Conservation (phyloP, 2,113 vertebrate species). For the Dissostichus mawsoni region DNA sequence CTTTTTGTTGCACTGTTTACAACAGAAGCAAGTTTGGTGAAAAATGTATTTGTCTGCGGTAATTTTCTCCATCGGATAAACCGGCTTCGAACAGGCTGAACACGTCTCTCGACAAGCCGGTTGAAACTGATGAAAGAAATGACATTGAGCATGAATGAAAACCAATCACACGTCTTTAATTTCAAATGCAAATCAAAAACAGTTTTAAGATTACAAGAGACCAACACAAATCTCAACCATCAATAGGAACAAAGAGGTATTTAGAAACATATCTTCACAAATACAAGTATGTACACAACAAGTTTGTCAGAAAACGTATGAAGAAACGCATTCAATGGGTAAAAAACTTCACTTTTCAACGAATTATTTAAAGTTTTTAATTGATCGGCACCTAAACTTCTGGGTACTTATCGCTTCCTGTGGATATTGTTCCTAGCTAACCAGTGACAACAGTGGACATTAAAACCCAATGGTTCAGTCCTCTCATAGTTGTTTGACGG, state of each 20-base stretch:
- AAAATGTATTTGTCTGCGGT: conserved; percentile 81
- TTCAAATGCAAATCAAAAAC: conserved; percentile 19
- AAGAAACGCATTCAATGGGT: background rate
- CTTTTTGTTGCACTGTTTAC: conserved; percentile 86
- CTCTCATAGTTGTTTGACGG: conserved; percentile 88
- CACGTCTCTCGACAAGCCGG: conserved; percentile 79
- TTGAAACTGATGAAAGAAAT: conserved; percentile 79
- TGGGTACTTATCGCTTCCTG: conserved; percentile 72
- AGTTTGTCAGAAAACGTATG: background rate
- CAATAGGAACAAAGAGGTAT: background rate
- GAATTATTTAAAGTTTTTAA: conserved; percentile 51
- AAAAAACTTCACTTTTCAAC: background rate
- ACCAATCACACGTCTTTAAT: conserved; percentile 16
- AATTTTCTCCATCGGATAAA: conserved; percentile 85
- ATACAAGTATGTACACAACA: conserved; percentile 22
- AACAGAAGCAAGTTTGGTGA: conserved; percentile 88
- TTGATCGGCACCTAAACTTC: conserved; percentile 75
- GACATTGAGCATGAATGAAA: background rate
- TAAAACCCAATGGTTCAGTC: conserved; percentile 65
- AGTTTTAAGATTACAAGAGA: background rate
- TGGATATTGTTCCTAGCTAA: conserved; percentile 78
- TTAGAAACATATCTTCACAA: background rate
- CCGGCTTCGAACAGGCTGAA: conserved; percentile 83
- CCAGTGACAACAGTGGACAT: conserved; percentile 80
- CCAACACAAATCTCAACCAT: conserved; percentile 8